phyloP scores from a whole-genome alignment of 2,888 invertebrate genomes.

The Lasioglossum pauxillum region DNA sequence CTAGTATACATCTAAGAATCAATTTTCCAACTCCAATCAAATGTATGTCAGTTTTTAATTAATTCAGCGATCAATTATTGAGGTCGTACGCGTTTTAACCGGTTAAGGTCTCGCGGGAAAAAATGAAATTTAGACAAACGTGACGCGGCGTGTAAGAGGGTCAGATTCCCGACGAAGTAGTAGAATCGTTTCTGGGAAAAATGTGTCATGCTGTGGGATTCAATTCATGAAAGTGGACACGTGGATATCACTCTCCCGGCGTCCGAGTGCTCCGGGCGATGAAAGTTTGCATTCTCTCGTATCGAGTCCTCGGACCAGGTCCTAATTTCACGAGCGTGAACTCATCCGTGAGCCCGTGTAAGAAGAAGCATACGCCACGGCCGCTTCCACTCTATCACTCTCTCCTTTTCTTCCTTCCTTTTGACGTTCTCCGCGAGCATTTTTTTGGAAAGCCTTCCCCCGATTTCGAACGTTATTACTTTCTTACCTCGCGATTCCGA shows the following conservation, averaged over 20 bases:
- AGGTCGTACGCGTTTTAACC: neutral
- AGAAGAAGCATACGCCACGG: constrained; percentile 37
- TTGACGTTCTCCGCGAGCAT: constrained; percentile 8
- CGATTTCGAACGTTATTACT: constrained; percentile 5
- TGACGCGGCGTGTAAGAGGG: neutral
- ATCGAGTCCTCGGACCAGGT: constrained; percentile 49
- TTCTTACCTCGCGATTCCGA: neutral
- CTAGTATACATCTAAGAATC: neutral
- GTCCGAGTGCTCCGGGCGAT: constrained; percentile 69
- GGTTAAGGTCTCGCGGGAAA: neutral
- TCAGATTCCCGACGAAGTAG: neutral
- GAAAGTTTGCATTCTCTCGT: constrained; percentile 67
- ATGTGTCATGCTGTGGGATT: constrained; percentile 43
- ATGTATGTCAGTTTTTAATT: neutral
- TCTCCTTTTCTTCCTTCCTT: neutral
- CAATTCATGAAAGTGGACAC: constrained; percentile 69
- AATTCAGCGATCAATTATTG: neutral
- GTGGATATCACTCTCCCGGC: constrained; percentile 63
- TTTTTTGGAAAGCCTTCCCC: constrained; percentile 6
- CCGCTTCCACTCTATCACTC: constrained; percentile 16
- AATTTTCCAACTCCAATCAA: neutral
- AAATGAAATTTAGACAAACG: neutral
- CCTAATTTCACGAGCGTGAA: constrained; percentile 66
- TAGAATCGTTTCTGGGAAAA: constrained; percentile 13
- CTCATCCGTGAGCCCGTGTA: constrained; percentile 45